Evolutionary conservation across 2,888 invertebrate genomes (phyloP).

Genomic region (Pyrocoelia pectoralis): DNA sequence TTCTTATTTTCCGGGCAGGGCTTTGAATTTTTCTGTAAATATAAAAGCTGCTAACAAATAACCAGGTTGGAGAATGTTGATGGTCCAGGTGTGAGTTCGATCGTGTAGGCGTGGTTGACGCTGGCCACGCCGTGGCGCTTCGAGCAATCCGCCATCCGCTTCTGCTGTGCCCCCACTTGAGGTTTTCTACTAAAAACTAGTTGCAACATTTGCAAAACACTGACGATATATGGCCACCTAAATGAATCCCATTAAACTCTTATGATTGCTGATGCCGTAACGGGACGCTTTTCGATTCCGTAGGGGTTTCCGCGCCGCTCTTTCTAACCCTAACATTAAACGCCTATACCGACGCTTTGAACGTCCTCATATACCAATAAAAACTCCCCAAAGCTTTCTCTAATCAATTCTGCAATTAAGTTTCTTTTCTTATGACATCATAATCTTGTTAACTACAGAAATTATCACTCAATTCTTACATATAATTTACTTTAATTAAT

Average conservation of each 20-base stretch:
- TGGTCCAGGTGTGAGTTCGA: conserved; percentile 59
- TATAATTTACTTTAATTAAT: conserved; percentile 4
- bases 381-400: conserved; percentile 13
- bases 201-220: conserved; percentile 37
- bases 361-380: conserved; percentile 6
- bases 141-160: conserved; percentile 55
- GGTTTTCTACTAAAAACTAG: conserved; percentile 51
- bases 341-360: not conserved
- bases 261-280: conserved; percentile 32
- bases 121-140: conserved; percentile 54
- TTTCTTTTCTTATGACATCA: conserved; percentile 20
- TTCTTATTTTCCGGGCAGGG: conserved; percentile 27
- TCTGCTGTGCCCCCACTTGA: conserved; percentile 49
- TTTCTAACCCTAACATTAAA: conserved; percentile 11
- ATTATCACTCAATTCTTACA: conserved; percentile 5
- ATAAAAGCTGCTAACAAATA: conserved; percentile 52
- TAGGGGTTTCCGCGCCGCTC: conserved; percentile 15
- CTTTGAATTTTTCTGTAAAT: conserved; percentile 40
- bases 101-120: conserved; percentile 55
- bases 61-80: conserved; percentile 45
- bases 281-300: conserved; percentile 17
- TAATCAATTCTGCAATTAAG: conserved; percentile 35
- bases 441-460: conserved; percentile 3
- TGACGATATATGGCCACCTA: conserved; percentile 36
- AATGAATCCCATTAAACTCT: conserved; percentile 38